Percentiles rank a stretch among this genome's conserved stretches.
These are phyloP conservation scores for Leptestheria dahalacensis DNA, from an alignment of 1,140 invertebrate genomes.

Conservation along the genomic window DNA sequence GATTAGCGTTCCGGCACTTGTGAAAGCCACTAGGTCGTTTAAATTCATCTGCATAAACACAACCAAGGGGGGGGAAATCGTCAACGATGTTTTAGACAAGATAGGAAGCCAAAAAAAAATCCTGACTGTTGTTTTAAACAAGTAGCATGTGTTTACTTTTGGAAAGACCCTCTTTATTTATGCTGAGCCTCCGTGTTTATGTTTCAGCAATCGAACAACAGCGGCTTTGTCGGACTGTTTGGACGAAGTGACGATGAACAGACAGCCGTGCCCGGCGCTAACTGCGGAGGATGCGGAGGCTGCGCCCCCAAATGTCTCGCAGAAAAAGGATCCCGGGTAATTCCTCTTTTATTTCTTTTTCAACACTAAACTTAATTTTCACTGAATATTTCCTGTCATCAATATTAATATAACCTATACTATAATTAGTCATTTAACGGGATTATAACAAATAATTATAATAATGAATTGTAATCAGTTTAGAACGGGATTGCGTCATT, in stretches of 20 bases:
- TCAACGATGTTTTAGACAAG: neutral
- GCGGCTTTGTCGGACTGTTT: neutral
- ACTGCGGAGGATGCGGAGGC: slow-evolving; percentile 32
- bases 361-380: neutral
- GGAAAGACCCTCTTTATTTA: too few species aligned
- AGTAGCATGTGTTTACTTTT: too few species aligned
- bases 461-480: too few species aligned
- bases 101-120: neutral
- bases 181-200: neutral
- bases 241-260: slow-evolving; percentile 6
- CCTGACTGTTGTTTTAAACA: too few species aligned
- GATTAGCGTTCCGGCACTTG: too few species aligned
- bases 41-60: too few species aligned
- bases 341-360: slow-evolving; percentile 20
- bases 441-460: too few species aligned
- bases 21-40: too few species aligned
- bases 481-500: too few species aligned
- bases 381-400: neutral
- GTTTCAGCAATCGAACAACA: slow-evolving; percentile 7
- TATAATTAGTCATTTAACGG: too few species aligned
- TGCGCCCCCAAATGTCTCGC: slow-evolving; percentile 77
- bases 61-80: too few species aligned
- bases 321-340: slow-evolving; percentile 75
- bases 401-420: too few species aligned
- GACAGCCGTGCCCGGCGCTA: neutral